phyloP scores from a whole-genome alignment of 2,888 invertebrate genomes.

The Rhamnusium bicolor region DNA sequence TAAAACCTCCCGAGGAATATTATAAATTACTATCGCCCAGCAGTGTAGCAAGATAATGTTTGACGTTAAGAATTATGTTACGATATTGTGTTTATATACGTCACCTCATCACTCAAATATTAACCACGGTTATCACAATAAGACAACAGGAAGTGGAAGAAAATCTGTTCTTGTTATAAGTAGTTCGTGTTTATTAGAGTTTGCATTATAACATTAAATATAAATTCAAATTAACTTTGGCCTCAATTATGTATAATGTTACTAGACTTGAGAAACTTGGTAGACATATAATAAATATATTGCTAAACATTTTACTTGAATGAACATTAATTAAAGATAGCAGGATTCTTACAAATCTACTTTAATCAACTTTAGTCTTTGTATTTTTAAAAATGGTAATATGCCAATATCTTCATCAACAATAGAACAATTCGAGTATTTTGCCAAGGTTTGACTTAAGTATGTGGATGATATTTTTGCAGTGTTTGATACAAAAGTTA shows the following conservation, averaged over 20 bases:
- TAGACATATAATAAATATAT: too few relatives aligned
- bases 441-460: too few relatives aligned
- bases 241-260: conserved; percentile 7
- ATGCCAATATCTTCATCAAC: too few relatives aligned
- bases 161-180: conserved; percentile 43
- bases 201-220: conserved; percentile 10
- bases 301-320: too few relatives aligned
- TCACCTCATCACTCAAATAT: conserved; percentile 43
- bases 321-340: too few relatives aligned
- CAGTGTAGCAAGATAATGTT: not conserved
- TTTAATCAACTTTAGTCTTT: too few relatives aligned
- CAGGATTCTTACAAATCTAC: too few relatives aligned
- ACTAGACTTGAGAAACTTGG: not conserved
- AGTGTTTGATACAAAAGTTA: too few relatives aligned
- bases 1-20: too few relatives aligned
- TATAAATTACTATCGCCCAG: not conserved
- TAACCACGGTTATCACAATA: conserved; percentile 46
- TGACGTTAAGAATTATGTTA: not conserved
- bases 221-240: conserved; percentile 13
- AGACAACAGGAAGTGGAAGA: conserved; percentile 44
- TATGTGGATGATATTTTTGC: too few relatives aligned
- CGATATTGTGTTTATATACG: not conserved
- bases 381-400: too few relatives aligned
- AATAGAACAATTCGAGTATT: too few relatives aligned
- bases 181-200: conserved; percentile 42